A percentile compares a stretch with the other conserved stretches of the same genome.
phyloP scores from a whole-genome alignment of 2,113 vertebrate genomes.

The Heterotilapia buettikoferi region DNA sequence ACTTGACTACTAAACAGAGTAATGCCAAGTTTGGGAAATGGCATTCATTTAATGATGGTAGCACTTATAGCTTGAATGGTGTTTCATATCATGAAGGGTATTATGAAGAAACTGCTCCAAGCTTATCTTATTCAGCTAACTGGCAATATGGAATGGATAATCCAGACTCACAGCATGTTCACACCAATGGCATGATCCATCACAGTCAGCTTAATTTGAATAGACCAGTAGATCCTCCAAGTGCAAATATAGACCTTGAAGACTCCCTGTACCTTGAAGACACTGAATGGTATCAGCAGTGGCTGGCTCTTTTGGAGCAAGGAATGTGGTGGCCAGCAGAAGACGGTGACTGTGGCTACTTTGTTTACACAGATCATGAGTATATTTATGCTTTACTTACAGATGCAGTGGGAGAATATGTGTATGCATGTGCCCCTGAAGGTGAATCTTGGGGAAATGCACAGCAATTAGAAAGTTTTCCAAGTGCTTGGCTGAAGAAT shows the following conservation, averaged over 20 bases:
- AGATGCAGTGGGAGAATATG: constrained; percentile 85
- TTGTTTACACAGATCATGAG: constrained; percentile 88
- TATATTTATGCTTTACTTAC: constrained; percentile 92
- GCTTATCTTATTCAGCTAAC: constrained; percentile 70
- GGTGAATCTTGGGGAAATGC: constrained; percentile 69
- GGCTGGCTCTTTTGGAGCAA: constrained; percentile 85
- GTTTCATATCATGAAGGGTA: constrained; percentile 79
- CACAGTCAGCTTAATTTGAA: constrained; percentile 39
- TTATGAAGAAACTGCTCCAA: constrained; percentile 74
- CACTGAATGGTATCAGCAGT: constrained; percentile 85
- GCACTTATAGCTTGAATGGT: constrained; percentile 71
- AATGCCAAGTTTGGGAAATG: constrained; percentile 50
- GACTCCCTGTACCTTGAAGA: constrained; percentile 75
- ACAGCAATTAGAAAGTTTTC: constrained; percentile 61
- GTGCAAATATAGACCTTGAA: constrained; percentile 66
- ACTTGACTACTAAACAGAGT: constrained; percentile 63
- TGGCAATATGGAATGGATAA: constrained; percentile 66
- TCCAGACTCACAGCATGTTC: constrained; percentile 40
- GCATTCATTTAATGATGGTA: constrained; percentile 65
- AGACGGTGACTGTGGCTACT: constrained; percentile 89
- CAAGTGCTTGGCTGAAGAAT: constrained; percentile 73
- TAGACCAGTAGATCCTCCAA: constrained; percentile 60
- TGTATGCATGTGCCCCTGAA: constrained; percentile 84
- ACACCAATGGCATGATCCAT: constrained; percentile 60
- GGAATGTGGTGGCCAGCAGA: constrained; percentile 94